Conservation (phyloP, 2,113 vertebrate species). For the Galbula dea region DNA sequence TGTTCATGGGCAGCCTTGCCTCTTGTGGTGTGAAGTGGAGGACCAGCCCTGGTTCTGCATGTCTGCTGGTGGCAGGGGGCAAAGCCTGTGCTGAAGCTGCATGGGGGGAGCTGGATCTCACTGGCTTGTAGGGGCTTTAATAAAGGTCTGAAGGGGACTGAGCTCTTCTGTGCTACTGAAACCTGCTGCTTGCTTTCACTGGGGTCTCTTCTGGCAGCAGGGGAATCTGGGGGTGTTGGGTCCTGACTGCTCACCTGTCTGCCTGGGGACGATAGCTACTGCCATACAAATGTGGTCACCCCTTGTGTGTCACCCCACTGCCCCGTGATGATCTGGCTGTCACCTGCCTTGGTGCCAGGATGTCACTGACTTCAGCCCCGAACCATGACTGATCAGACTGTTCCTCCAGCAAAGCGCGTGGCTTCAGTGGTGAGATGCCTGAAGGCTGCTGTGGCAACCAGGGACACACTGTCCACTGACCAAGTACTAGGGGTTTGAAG, state of each 20-base stretch:
- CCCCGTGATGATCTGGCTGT: neutral
- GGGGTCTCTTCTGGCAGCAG: neutral
- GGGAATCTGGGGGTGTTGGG: neutral
- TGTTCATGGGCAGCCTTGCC: fast-evolving
- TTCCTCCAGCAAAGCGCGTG: fast-evolving
- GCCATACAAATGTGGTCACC: fast-evolving
- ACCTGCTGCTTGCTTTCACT: neutral
- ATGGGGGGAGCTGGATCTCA: neutral
- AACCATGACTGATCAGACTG: fast-evolving
- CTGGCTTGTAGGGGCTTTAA: neutral
- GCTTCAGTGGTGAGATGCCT: neutral
- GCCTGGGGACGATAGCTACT: neutral
- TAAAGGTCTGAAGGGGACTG: neutral
- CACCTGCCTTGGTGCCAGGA: neutral
- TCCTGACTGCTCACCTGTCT: neutral
- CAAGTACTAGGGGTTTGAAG: fast-evolving
- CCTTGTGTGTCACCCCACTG: neutral
- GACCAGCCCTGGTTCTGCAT: neutral
- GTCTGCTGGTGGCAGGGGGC: fast-evolving
- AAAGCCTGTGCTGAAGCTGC: neutral
- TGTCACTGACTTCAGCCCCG: neutral
- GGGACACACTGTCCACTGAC: fast-evolving
- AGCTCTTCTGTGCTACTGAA: neutral
- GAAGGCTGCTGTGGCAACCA: fast-evolving
- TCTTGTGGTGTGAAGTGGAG: neutral